Conservation (phyloP, 2,888 invertebrate species). For the Tortrix viridana region DNA sequence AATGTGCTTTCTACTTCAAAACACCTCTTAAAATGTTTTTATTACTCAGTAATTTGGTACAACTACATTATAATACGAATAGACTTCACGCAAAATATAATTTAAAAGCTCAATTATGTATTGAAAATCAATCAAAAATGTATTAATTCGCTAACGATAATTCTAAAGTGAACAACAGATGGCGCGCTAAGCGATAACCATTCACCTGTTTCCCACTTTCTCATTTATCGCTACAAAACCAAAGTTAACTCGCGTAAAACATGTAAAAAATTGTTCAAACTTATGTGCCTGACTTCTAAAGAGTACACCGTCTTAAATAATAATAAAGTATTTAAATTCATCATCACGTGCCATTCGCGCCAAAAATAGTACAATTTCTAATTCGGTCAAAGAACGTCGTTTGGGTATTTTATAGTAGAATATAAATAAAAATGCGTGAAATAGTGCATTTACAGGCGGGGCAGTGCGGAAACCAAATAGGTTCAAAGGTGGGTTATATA, state of each 20-base stretch:
- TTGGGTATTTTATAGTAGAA: conserved; percentile 48
- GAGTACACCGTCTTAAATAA: conserved; percentile 28
- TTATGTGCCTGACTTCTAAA: conserved; percentile 8
- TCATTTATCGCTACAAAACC: conserved; percentile 27
- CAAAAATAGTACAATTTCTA: conserved; percentile 49
- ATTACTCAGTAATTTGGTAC: no score
- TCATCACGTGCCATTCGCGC: conserved; percentile 48
- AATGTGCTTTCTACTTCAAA: no score
- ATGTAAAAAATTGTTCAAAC: conserved; percentile 32
- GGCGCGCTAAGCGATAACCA: conserved; percentile 19
- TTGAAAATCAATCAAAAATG: neutral
- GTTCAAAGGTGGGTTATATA: conserved; percentile 89
- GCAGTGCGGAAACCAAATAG: conserved; percentile 96
- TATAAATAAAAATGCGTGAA: conserved; percentile 89
- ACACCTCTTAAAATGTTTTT: no score
- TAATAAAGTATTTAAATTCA: conserved; percentile 31
- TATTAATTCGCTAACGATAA: neutral
- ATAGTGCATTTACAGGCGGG: conserved; percentile 96
- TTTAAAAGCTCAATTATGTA: neutral
- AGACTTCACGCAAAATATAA: no score
- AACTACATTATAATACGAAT: no score
- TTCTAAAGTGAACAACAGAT: conserved; percentile 20
- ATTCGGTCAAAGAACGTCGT: conserved; percentile 44
- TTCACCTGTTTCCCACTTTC: conserved; percentile 28
- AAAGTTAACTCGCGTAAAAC: conserved; percentile 23